Conservation (phyloP, 2,888 invertebrate species). For the Allolobophora icterica region DNA sequence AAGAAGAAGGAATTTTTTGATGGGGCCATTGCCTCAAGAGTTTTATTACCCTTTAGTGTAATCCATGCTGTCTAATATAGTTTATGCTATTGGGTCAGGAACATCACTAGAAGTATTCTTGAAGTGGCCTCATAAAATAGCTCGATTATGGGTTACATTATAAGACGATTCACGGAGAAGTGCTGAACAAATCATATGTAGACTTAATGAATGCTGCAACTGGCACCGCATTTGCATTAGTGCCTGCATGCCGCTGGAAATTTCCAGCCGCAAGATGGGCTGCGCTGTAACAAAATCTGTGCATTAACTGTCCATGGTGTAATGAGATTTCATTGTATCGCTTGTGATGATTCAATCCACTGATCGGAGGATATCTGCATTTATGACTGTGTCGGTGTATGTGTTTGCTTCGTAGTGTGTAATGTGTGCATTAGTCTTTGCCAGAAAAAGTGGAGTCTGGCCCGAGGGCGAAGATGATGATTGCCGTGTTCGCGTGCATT, state of each 20-base stretch:
- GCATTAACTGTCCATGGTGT: neutral
- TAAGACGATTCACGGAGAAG: neutral
- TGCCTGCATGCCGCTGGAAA: neutral
- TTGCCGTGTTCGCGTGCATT: neutral
- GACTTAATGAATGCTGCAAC: constrained; percentile 8
- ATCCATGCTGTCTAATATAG: neutral
- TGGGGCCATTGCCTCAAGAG: neutral
- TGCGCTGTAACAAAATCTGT: neutral
- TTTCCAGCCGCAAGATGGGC: neutral
- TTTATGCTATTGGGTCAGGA: constrained; percentile 8
- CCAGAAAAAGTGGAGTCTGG: neutral
- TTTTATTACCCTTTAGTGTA: neutral
- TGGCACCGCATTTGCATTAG: neutral
- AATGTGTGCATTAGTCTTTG: constrained; percentile 4
- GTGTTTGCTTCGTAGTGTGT: neutral
- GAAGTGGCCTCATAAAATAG: neutral
- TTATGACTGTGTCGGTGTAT: neutral
- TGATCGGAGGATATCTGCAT: neutral
- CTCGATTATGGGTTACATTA: neutral
- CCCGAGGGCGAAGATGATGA: neutral
- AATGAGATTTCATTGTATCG: neutral
- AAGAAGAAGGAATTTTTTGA: neutral
- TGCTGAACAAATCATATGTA: neutral
- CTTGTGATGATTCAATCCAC: neutral
- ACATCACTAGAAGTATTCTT: neutral